A percentile compares a stretch with the other conserved stretches of the same genome.
Evolutionary conservation across 2,113 vertebrate genomes (phyloP).

Genomic region (Colinus virginianus): DNA sequence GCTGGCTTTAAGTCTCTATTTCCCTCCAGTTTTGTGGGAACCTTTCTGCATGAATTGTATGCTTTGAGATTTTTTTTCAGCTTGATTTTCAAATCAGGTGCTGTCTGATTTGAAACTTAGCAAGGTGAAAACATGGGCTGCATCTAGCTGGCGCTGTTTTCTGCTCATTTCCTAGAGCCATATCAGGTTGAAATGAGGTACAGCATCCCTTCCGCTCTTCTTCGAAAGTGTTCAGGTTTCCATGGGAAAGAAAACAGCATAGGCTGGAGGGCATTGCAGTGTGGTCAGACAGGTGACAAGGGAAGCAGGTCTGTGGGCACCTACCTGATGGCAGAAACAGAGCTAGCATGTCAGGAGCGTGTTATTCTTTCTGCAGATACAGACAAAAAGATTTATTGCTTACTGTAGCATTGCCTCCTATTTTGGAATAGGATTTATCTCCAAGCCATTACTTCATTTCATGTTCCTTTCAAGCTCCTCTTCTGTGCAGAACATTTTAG

Average conservation of each 20-base stretch:
- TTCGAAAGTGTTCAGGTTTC: not conserved
- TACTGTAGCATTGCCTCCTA: conserved; percentile 3
- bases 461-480: conserved; percentile 39
- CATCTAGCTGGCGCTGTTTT: not conserved
- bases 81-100: conserved; percentile 5
- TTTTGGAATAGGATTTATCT: conserved; percentile 42
- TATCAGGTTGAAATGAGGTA: not conserved
- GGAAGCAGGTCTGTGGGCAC: not conserved
- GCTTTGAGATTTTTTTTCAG: not conserved
- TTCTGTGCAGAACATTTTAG: conserved; percentile 42
- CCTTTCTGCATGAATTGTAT: not conserved
- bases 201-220: not conserved
- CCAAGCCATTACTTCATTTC: conserved; percentile 37
- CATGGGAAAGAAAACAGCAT: conserved; percentile 32
- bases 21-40: not conserved
- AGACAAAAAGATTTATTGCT: conserved; percentile 42
- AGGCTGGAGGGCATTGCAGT: not conserved
- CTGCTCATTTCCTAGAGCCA: conserved; percentile 8
- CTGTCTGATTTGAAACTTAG: not conserved
- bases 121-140: not conserved
- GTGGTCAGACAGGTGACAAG: not conserved
- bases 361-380: not conserved
- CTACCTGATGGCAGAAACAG: not conserved
- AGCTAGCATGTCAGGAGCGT: not conserved
- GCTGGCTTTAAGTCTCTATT: not conserved